phyloP scores from a whole-genome alignment of 2,888 invertebrate species.

The Synergus gifuensis region DNA sequence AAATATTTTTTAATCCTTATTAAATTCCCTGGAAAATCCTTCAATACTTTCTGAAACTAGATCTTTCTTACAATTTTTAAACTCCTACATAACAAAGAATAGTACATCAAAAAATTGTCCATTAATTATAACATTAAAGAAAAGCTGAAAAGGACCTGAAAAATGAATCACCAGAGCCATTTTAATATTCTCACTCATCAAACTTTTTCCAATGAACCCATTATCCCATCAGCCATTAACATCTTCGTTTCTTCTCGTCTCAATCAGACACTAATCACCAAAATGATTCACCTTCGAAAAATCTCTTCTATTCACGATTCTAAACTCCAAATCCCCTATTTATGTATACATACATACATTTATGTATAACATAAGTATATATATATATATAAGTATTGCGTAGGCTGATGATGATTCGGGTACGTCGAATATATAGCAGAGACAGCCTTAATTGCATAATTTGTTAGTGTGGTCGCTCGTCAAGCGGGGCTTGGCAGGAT shows the following conservation, averaged over 20 bases:
- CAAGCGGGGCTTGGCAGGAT: conserved; percentile 59
- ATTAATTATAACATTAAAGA: background rate
- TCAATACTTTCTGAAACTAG: too few species aligned
- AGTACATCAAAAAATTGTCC: background rate
- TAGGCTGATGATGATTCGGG: conserved; percentile 27
- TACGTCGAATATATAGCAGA: conserved; percentile 49
- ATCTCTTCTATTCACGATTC: conserved; percentile 47
- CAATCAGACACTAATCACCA: conserved; percentile 42
- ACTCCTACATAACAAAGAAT: too few species aligned
- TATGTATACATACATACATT: background rate
- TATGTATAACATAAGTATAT: background rate
- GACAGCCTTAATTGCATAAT: conserved; percentile 69
- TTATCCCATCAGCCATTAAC: conserved; percentile 1
- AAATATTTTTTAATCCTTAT: too few species aligned
- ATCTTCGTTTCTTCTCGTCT: background rate
- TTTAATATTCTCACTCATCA: conserved; percentile 9
- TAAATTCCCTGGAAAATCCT: too few species aligned
- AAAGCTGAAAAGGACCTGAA: background rate
- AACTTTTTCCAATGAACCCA: conserved; percentile 19
- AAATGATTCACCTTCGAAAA: conserved; percentile 43
- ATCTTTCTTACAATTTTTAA: too few species aligned
- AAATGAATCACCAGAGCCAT: background rate
- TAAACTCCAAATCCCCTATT: background rate
- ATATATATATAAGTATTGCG: conserved; percentile 3
- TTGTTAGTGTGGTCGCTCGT: conserved; percentile 66